Conservation (phyloP, 2,797 vertebrate genomes). For the Pitangus sulphuratus region DNA sequence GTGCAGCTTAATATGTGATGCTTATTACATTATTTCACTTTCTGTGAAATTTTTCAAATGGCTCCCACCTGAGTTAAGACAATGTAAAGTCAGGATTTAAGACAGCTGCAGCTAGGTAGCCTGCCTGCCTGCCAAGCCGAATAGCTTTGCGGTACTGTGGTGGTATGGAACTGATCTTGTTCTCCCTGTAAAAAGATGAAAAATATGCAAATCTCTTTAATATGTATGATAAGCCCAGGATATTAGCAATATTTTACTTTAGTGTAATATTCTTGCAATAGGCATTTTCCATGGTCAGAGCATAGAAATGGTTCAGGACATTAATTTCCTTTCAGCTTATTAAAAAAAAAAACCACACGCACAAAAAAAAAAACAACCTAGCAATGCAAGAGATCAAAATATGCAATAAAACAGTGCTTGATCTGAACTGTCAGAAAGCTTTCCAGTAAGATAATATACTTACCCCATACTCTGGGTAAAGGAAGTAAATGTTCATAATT, state of each 20-base stretch:
- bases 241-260: background rate
- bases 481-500: background rate
- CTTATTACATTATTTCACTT: background rate
- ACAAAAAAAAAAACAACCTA: background rate
- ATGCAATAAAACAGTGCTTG: background rate
- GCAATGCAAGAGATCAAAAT: background rate
- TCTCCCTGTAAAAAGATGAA: background rate
- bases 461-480: background rate
- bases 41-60: background rate
- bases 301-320: background rate
- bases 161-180: background rate
- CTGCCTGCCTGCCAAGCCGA: background rate
- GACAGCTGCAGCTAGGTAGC: background rate
- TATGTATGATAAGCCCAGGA: background rate
- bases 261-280: background rate
- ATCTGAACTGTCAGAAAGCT: background rate
- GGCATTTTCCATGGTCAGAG: background rate
- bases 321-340: background rate
- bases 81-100: slow-evolving; percentile 33
- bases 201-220: background rate
- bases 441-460: background rate
- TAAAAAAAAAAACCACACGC: background rate
- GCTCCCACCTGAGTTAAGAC: slow-evolving; percentile 26
- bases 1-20: background rate
- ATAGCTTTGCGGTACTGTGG: background rate